These are phyloP conservation scores for Andrena bicolor DNA, from an alignment of 2,888 invertebrate species.

Conservation along the genomic window DNA sequence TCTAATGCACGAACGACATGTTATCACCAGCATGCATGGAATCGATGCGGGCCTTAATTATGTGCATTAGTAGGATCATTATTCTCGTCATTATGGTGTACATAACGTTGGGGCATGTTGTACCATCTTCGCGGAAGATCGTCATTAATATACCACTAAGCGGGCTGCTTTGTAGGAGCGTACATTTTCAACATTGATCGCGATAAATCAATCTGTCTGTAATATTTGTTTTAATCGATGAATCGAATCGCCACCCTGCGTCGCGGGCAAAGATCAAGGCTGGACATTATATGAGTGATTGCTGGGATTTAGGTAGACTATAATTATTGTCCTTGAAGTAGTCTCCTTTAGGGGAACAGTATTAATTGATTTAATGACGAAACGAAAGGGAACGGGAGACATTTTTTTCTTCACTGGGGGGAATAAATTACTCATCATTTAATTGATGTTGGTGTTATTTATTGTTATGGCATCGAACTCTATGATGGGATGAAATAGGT, in stretches of 20 bases:
- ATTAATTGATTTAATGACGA: conserved; percentile 13
- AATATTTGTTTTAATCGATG: conserved; percentile 53
- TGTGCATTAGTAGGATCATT: conserved; percentile 68
- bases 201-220: conserved; percentile 57
- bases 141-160: conserved; percentile 66
- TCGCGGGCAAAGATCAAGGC: too few species aligned
- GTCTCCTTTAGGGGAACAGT: too few species aligned
- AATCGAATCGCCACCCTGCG: conserved; percentile 22
- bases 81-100: conserved; percentile 66
- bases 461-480: conserved; percentile 46
- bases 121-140: conserved; percentile 56
- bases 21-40: conserved; percentile 60
- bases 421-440: conserved; percentile 59
- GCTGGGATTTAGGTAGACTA: too few species aligned
- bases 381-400: conserved; percentile 11
- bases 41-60: conserved; percentile 69
- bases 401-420: conserved; percentile 21
- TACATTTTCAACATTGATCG: conserved; percentile 57
- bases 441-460: conserved; percentile 39
- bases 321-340: too few species aligned
- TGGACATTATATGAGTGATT: too few species aligned
- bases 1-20: conserved; percentile 65
- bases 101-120: conserved; percentile 57
- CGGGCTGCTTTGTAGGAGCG: conserved; percentile 51
- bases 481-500: too few species aligned